phyloP scores from a whole-genome alignment of 2,113 vertebrate genomes.

The Oceanites oceanicus region DNA sequence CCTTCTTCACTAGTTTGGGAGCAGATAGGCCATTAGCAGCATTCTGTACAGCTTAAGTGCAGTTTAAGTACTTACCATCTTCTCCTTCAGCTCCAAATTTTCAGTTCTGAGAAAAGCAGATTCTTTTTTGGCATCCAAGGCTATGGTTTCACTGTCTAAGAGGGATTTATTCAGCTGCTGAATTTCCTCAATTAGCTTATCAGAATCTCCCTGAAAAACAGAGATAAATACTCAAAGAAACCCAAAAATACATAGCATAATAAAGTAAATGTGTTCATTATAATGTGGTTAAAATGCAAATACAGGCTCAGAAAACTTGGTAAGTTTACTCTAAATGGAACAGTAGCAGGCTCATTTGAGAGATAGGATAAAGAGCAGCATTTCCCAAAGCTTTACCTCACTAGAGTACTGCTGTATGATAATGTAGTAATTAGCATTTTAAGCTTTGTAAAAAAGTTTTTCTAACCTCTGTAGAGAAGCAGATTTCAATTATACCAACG shows the following conservation, averaged over 20 bases:
- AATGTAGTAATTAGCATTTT: neutral
- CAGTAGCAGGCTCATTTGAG: neutral
- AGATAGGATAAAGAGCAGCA: neutral
- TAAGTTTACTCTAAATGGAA: neutral
- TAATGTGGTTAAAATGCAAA: neutral
- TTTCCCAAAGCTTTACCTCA: neutral
- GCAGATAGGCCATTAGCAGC: neutral
- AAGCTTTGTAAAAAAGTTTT: neutral
- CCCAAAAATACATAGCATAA: neutral
- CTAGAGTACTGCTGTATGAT: neutral
- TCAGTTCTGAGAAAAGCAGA: constrained; percentile 87
- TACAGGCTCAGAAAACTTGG: neutral
- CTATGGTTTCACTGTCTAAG: constrained; percentile 82
- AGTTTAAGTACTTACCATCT: constrained; percentile 70
- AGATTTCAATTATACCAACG: neutral
- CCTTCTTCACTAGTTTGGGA: neutral
- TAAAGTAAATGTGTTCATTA: neutral
- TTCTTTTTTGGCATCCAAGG: constrained; percentile 88
- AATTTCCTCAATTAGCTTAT: constrained; percentile 80
- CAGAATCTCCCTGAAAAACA: constrained; percentile 72
- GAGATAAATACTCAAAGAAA: neutral
- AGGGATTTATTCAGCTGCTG: constrained; percentile 82
- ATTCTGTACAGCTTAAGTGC: neutral
- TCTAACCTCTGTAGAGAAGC: neutral
- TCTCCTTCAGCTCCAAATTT: constrained; percentile 84